Evolutionary conservation across 2,113 vertebrate genomes (phyloP), one percentile per base, ranked within the genome.

Genomic region (Apteryx mantelli): DNA sequence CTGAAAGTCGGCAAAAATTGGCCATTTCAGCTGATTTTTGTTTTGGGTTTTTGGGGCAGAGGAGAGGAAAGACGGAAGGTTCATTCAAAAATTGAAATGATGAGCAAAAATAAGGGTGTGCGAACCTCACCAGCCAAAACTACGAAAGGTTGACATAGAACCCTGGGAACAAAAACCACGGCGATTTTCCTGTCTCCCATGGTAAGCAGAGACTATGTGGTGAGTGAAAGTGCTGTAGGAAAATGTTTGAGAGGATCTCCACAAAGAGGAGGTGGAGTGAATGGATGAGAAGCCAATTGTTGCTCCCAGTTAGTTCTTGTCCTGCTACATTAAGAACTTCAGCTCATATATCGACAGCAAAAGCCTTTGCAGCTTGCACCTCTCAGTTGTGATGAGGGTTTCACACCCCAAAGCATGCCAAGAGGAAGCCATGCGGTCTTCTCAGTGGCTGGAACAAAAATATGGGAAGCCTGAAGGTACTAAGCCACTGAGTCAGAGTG

Each of bases 121-220:
- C 0, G 32, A 95, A 84, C 55, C 75, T 95, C 89, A 61, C 52
- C 88, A 94, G 90, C 81, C 87, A 96, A 92, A 94, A 89, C 84
- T 96, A 48, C 38, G 2, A 77, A 95, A 97, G 91, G 89, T 44
- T 96, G 89, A 96, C 84, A 75, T n/a, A 87, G 58, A 94, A 82
- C 75, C 85, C 91, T 96, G 89, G 86, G 91, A 96, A 95, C 87
- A 85, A 88, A 97, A 97, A 97, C 92, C 97, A 94, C 82, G 9
- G 78, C 3, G 11, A 95, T 92, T 97, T 97, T 96, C 68, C 79
- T 90, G 93, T 95, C 95, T 97, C 85, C 68, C 82, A 61, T 89
- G 93, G 89, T 95, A 95, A 96, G 87, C 65, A 90, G 68, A 96
- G 82, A 63, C 93, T 88, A 19, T 95, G 95, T 84, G 93, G 94